Conservation (phyloP, 1,140 invertebrate genomes). For the Dreissena polymorpha region DNA sequence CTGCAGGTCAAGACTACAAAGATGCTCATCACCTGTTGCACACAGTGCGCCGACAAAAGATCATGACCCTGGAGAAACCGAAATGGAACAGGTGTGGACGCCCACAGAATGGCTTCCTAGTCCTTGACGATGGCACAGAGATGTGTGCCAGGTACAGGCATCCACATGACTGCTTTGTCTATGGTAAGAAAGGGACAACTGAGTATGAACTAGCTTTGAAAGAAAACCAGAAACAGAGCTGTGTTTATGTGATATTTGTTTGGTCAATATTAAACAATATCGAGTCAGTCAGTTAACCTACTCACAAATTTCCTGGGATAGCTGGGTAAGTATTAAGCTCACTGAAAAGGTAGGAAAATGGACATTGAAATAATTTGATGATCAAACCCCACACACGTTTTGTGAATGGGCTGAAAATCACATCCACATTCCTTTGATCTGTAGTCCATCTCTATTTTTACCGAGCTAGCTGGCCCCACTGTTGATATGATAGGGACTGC, state of each 20-base stretch:
- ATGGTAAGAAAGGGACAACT: conserved; percentile 62
- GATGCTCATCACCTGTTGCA: conserved; percentile 12
- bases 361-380: no score
- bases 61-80: conserved; percentile 57
- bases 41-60: conserved; percentile 15
- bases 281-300: no score
- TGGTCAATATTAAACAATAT: neutral
- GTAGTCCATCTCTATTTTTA: neutral
- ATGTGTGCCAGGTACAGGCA: conserved; percentile 74
- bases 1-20: conserved; percentile 39
- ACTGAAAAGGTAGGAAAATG: no score
- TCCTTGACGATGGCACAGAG: conserved; percentile 66
- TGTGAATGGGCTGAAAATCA: no score
- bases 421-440: neutral
- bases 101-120: conserved; percentile 72
- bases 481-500: neutral
- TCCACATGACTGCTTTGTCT: conserved; percentile 71
- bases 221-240: neutral
- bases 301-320: no score
- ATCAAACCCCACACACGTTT: no score
- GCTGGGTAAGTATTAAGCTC: no score
- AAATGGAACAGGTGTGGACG: conserved; percentile 76
- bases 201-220: neutral
- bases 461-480: neutral
- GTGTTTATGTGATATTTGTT: neutral